phyloP scores from a whole-genome alignment of 2,888 invertebrate species.

The Coenonympha glycerion region DNA sequence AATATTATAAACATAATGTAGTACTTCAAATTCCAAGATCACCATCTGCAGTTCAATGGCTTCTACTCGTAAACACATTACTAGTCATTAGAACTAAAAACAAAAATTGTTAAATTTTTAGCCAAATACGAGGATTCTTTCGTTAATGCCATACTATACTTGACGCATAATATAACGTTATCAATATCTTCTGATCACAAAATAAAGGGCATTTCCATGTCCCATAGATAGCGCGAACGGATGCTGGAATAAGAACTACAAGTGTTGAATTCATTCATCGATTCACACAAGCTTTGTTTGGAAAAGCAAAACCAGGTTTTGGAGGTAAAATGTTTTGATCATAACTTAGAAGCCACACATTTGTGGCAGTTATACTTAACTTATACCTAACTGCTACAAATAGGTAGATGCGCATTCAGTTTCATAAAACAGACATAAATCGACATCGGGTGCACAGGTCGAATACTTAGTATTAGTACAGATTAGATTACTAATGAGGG shows the following conservation, averaged over 20 bases:
- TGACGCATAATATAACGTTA: slow-evolving; percentile 22
- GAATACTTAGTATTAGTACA: too few species aligned
- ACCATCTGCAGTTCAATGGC: too few species aligned
- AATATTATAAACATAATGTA: too few species aligned
- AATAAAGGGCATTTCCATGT: slow-evolving; percentile 23
- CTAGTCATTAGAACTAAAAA: too few species aligned
- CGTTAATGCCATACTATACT: slow-evolving; percentile 10
- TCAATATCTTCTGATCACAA: slow-evolving; percentile 24
- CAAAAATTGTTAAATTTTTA: neutral
- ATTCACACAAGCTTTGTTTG: slow-evolving; percentile 6
- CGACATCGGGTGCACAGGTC: too few species aligned
- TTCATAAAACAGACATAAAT: too few species aligned
- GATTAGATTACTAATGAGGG: too few species aligned
- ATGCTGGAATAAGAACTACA: slow-evolving; percentile 7
- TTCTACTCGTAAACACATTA: too few species aligned
- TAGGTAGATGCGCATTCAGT: too few species aligned
- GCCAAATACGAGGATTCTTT: neutral
- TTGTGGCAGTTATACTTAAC: too few species aligned
- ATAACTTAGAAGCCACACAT: neutral
- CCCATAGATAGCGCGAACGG: slow-evolving; percentile 16
- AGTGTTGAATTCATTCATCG: slow-evolving; percentile 14
- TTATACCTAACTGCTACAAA: too few species aligned
- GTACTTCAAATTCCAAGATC: too few species aligned
- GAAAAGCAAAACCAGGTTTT: neutral
- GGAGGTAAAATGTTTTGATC: neutral